phyloP scores from a whole-genome alignment of 2,888 invertebrate species.

The Megaustenia siamemsis region DNA sequence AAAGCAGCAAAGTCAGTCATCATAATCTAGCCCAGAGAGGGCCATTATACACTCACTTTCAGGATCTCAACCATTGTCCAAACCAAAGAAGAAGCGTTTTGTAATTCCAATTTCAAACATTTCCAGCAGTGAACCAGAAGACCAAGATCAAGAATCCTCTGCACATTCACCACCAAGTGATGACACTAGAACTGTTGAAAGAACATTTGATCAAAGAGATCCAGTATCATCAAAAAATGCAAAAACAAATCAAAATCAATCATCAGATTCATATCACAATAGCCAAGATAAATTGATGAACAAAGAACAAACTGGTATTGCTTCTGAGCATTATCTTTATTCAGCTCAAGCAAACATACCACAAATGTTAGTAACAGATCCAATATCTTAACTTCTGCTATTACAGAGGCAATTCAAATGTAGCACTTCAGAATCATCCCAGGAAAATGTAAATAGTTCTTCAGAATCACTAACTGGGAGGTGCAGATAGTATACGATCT shows the following conservation, averaged over 20 bases:
- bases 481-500: background rate
- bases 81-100: constrained; percentile 5
- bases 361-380: background rate
- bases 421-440: background rate
- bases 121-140: background rate
- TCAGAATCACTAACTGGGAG: background rate
- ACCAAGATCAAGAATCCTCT: background rate
- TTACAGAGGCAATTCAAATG: background rate
- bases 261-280: background rate
- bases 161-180: background rate
- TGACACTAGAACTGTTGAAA: background rate
- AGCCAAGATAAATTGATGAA: background rate
- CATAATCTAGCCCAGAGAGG: background rate
- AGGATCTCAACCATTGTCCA: background rate
- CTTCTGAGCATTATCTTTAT: background rate
- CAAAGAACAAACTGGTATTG: background rate
- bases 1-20: background rate
- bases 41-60: background rate
- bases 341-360: background rate
- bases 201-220: background rate
- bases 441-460: background rate
- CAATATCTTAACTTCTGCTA: background rate
- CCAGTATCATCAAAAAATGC: background rate
- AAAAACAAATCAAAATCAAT: background rate
- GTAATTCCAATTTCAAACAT: background rate